Percentiles rank a stretch among this genome's conserved stretches.
phyloP scores from a whole-genome alignment of 2,888 invertebrate species.

The Chymomyza fuscimana region DNA sequence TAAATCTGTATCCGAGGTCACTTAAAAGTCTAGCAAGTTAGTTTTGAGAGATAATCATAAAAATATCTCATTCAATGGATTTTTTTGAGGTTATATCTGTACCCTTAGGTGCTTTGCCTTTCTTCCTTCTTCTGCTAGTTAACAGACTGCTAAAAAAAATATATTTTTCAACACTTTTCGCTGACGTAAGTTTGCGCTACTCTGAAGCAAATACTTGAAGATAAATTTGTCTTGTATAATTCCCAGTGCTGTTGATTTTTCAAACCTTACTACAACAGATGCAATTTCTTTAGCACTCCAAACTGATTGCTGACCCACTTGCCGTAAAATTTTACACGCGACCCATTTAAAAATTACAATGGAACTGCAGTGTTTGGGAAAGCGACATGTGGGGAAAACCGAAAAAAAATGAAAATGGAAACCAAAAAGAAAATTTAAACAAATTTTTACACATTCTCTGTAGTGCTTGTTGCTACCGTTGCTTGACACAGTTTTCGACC shows the following conservation, averaged over 20 bases:
- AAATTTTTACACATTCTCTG: constrained; percentile 66
- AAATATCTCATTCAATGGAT: no score
- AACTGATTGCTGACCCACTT: background rate
- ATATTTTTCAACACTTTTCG: no score
- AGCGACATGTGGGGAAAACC: background rate
- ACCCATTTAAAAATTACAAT: background rate
- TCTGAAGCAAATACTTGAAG: background rate
- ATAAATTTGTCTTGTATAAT: background rate
- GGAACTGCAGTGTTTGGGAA: background rate
- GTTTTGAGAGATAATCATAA: no score
- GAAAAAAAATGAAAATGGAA: background rate
- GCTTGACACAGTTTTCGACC: constrained; percentile 70
- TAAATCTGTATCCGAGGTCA: no score
- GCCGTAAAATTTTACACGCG: background rate
- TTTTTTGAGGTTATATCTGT: no score
- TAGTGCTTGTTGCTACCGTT: constrained; percentile 54
- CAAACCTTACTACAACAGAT: background rate
- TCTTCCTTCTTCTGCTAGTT: no score
- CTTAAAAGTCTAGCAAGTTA: no score
- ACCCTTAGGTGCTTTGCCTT: no score
- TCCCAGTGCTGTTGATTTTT: background rate
- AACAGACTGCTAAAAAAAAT: no score
- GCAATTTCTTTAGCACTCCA: background rate
- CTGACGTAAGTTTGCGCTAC: no score
- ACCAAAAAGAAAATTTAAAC: constrained; percentile 19